Evolutionary conservation across 2,888 invertebrate species (phyloP).

Genomic region (Drosophila prolongata): DNA sequence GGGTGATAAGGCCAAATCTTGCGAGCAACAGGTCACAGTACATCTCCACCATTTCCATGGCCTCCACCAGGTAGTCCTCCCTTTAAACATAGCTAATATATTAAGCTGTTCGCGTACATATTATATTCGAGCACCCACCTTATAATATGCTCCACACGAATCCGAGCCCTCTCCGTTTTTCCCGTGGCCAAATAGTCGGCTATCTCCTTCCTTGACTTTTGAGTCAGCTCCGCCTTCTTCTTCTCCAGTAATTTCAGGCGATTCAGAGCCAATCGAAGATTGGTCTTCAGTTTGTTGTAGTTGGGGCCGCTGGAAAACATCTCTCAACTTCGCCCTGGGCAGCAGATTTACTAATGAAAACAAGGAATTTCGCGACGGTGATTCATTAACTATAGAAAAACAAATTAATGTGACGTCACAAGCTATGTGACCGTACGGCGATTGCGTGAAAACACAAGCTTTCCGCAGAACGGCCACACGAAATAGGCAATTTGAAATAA

Average conservation of each 20-base stretch:
- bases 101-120: background rate
- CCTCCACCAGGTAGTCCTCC: slow-evolving; percentile 99
- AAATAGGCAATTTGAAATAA: background rate
- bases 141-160: slow-evolving; percentile 99
- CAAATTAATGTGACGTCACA: slow-evolving; percentile 69
- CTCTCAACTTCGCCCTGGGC: slow-evolving; percentile 80
- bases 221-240: slow-evolving; percentile 98
- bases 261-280: slow-evolving; percentile 95
- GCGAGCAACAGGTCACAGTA: slow-evolving; percentile 98
- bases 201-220: slow-evolving; percentile 97
- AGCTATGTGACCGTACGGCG: background rate
- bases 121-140: slow-evolving; percentile 85
- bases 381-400: slow-evolving; percentile 61
- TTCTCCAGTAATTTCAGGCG: slow-evolving; percentile 97
- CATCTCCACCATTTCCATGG: slow-evolving; percentile 99
- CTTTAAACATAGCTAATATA: slow-evolving; percentile 84
- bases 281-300: slow-evolving; percentile 98
- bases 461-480: background rate
- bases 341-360: slow-evolving; percentile 21
- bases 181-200: slow-evolving; percentile 96
- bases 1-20: slow-evolving; percentile 97
- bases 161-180: slow-evolving; percentile 95
- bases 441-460: background rate
- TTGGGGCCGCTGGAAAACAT: slow-evolving; percentile 97
- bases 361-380: slow-evolving; percentile 42